These are phyloP conservation scores for Clanis bilineata DNA, from an alignment of 2,888 invertebrate genomes.

Conservation along the genomic window DNA sequence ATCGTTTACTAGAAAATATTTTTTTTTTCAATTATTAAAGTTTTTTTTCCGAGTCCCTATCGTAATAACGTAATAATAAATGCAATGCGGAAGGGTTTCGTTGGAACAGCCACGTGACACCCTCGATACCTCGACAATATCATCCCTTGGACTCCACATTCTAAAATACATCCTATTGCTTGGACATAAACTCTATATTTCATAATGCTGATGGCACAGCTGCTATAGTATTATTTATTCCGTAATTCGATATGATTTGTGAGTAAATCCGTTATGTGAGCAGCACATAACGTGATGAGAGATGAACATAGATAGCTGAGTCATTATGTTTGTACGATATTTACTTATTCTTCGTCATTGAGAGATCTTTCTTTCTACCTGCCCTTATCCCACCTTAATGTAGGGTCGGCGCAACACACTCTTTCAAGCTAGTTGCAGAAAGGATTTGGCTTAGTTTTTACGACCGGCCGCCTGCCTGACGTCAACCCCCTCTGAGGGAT, in stretches of 20 bases:
- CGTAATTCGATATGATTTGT: conserved; percentile 21
- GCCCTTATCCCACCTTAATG: no score
- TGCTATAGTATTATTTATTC: conserved; percentile 19
- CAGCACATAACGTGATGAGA: not conserved
- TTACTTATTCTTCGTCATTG: no score
- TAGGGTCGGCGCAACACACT: no score
- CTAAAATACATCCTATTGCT: not conserved
- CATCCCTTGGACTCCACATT: not conserved
- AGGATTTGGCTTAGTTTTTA: no score
- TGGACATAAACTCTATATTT: not conserved
- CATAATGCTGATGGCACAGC: not conserved
- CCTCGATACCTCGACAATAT: not conserved
- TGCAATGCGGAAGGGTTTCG: conserved; percentile 19
- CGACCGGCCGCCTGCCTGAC: no score
- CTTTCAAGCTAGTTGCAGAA: no score
- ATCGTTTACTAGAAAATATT: not conserved
- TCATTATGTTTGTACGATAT: not conserved
- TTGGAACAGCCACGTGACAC: conserved; percentile 14
- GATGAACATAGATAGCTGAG: not conserved
- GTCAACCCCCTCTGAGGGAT: no score
- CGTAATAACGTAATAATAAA: not conserved
- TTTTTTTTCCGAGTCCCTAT: no score
- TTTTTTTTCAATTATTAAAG: not conserved
- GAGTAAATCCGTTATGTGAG: conserved; percentile 10
- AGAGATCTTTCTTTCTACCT: no score